These are phyloP conservation scores for Resseliella maxima DNA, from an alignment of 2,888 invertebrate species.

Conservation along the genomic window DNA sequence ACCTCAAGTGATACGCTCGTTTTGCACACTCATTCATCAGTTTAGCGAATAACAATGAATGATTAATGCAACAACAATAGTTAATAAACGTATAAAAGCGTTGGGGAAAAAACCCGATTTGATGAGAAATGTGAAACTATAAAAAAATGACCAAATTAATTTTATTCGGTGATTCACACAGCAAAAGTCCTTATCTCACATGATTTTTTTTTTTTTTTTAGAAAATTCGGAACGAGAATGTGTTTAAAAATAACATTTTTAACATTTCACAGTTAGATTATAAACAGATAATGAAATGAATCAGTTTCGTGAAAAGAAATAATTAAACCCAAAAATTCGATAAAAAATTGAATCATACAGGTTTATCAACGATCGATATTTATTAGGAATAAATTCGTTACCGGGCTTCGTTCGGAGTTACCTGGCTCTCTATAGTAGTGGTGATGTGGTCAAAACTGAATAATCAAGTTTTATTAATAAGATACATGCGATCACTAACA, in stretches of 20 bases:
- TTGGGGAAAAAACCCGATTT: background rate
- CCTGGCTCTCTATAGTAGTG: too few species aligned
- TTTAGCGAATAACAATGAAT: background rate
- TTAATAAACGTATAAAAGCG: background rate
- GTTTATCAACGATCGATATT: background rate
- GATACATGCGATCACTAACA: background rate
- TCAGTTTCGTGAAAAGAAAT: background rate
- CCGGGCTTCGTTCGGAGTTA: background rate
- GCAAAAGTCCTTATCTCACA: background rate
- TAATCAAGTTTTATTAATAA: background rate
- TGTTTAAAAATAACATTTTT: too few species aligned
- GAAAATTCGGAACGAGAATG: too few species aligned
- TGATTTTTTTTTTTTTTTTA: background rate
- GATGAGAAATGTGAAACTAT: background rate
- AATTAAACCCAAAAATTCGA: too few species aligned
- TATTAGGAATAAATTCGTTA: background rate
- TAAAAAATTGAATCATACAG: too few species aligned
- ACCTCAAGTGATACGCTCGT: background rate
- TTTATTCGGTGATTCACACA: background rate
- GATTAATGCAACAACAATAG: background rate
- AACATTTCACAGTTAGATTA: background rate
- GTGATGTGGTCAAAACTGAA: background rate
- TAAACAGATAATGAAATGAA: background rate
- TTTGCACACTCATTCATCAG: slow-evolving; percentile 38
- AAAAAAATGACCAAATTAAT: background rate